Evolutionary conservation across 2,888 invertebrate genomes (phyloP).

Genomic region (Rhorus exstirpatorius): DNA sequence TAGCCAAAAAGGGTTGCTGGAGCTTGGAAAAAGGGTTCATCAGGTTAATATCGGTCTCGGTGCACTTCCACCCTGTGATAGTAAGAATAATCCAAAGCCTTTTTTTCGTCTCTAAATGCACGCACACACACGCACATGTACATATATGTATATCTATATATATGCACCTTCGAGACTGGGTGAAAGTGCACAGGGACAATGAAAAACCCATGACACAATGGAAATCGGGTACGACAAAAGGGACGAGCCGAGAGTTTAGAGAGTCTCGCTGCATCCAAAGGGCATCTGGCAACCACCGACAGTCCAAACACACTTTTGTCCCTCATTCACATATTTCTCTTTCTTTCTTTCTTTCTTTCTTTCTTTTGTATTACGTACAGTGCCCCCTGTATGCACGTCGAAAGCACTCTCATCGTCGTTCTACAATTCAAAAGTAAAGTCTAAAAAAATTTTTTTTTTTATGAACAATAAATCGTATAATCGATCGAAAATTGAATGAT

Average conservation of each 20-base stretch:
- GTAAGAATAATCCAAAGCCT: conserved; percentile 44
- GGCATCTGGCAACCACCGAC: conserved; percentile 79
- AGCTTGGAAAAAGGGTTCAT: conserved; percentile 41
- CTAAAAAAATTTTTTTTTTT: no score
- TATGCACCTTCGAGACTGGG: conserved; percentile 42
- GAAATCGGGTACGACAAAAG: conserved; percentile 53
- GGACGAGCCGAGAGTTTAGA: conserved; percentile 44
- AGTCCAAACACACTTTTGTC: conserved; percentile 81
- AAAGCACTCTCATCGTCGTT: neutral
- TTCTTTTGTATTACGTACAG: conserved; percentile 3
- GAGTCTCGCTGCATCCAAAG: conserved; percentile 3
- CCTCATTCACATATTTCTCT: conserved; percentile 73
- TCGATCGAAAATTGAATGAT: no score
- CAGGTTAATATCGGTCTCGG: conserved; percentile 61
- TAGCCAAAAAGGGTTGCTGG: conserved; percentile 45
- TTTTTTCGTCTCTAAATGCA: neutral
- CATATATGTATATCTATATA: neutral
- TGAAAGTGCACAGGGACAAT: conserved; percentile 55
- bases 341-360: conserved; percentile 22
- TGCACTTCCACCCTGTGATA: conserved; percentile 33
- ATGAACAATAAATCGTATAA: no score
- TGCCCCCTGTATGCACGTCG: neutral
- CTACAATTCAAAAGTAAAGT: no score
- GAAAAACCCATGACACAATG: conserved; percentile 28
- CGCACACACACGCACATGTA: no score